Evolutionary conservation across 2,797 vertebrate species (phyloP), one percentile per base, ranked within the genome.

Genomic region (Microctenopoma lineatum): DNA sequence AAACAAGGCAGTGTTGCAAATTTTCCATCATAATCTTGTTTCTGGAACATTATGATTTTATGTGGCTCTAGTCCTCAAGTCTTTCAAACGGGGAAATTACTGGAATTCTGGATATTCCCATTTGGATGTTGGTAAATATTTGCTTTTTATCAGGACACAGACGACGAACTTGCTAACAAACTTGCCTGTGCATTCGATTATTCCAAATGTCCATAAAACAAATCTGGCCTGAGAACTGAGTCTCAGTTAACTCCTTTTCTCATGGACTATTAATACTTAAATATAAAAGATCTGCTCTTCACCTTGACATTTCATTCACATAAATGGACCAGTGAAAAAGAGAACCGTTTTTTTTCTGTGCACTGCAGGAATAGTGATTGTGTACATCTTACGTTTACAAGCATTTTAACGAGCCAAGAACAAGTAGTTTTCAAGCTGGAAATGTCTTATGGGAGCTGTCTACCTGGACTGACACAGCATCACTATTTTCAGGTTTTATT

Each of bases 11-110:
- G 61, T n/a, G 3, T 78, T 70, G 68, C 52, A 75, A 61, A 75
- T 55, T 84, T 85, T 87, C 80, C 77, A 82, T 81, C 73, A 78
- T 73, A 84, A 88, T 87, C 77, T 83, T 88, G 63, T 79, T 77
- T 79, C 58, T 79, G 83, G 66, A 25, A 38, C 70, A 58, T 52
- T 66, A 7, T 60, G 53, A 76, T 66, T 80, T 67, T 57, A 58
- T 75, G 59, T 50, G 70, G 70, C 41, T 80, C 64, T 59, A 29
- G 53, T 71, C 44, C 53, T 61, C 76, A 47, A 57, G 53, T 77
- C 86, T 83, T 79, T 68, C 80, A 77, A 66, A 73, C 21, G 61
- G 36, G 70, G 75, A 71, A 81, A 73, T 84, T 74, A 79, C 65
- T 80, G 59, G 63, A 70, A 54, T 79, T 61, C 66, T 88, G 80